phyloP scores from a whole-genome alignment of 2,113 vertebrate species.

The Psittacara wagleri region DNA sequence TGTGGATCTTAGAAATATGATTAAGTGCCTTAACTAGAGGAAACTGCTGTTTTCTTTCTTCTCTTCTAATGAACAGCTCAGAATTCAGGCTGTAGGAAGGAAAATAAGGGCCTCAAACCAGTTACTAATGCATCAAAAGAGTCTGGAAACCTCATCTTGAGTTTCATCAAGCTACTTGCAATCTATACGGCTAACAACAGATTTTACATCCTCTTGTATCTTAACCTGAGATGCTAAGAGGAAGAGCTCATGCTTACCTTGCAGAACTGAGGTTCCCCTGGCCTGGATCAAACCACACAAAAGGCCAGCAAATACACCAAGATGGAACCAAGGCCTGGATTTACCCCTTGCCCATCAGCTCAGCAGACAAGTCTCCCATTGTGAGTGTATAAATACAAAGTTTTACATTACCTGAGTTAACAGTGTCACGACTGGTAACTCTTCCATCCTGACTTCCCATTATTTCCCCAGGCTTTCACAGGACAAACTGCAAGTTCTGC shows the following conservation, averaged over 20 bases:
- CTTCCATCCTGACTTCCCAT: neutral
- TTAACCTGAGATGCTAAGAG: neutral
- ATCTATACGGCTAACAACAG: neutral
- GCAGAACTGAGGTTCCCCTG: neutral
- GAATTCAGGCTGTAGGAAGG: neutral
- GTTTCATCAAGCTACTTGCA: neutral
- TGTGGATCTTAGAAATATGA: neutral
- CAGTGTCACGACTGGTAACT: conserved; percentile 24
- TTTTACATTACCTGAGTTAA: neutral
- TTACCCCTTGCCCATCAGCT: neutral
- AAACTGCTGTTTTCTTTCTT: conserved; percentile 24
- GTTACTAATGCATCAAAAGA: neutral
- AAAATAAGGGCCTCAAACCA: neutral
- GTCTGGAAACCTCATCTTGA: neutral
- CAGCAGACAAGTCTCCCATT: neutral
- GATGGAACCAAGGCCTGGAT: neutral
- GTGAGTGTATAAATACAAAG: neutral
- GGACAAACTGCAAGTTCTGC: neutral
- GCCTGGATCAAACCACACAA: neutral
- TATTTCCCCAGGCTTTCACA: neutral
- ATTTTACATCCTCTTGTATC: neutral
- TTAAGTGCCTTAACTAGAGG: neutral
- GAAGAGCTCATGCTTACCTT: neutral
- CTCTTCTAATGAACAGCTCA: neutral
- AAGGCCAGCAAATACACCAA: neutral